Conservation (phyloP, 1,140 invertebrate genomes). For the Megalonaias nervosa region DNA sequence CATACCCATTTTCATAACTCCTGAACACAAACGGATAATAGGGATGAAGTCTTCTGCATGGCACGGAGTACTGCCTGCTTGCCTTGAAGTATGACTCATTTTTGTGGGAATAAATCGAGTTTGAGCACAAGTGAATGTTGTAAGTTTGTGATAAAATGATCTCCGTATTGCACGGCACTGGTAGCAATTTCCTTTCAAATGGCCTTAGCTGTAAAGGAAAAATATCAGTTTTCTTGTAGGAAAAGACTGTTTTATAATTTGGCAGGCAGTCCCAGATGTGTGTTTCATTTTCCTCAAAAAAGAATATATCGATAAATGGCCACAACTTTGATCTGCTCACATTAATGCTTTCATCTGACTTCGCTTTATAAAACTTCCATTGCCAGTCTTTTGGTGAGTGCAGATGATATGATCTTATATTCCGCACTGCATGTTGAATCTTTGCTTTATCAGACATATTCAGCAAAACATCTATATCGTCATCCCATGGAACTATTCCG, state of each 20-base stretch:
- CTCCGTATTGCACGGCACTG: constrained; percentile 53
- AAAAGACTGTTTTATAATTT: constrained; percentile 39
- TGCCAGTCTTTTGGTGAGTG: constrained; percentile 22
- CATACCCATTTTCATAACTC: too few species aligned
- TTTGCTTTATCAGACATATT: constrained; percentile 26
- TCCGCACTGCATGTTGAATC: constrained; percentile 4
- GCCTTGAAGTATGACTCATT: constrained; percentile 21
- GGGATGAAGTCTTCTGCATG: constrained; percentile 11
- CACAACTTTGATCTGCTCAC: constrained; percentile 22
- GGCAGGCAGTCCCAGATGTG: constrained; percentile 58
- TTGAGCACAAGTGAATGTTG: constrained; percentile 43
- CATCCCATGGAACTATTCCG: constrained; percentile 55
- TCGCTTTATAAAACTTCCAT: constrained; percentile 37
- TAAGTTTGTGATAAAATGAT: constrained; percentile 45
- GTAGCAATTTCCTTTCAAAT: constrained; percentile 50
- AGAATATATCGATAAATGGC: constrained; percentile 67
- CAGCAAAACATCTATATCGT: constrained; percentile 53
- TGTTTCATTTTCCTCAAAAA: constrained; percentile 57
- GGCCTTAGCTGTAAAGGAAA: constrained; percentile 54
- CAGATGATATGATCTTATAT: constrained; percentile 8
- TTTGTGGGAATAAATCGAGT: constrained; percentile 44
- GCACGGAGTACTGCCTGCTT: neutral
- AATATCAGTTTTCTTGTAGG: constrained; percentile 45
- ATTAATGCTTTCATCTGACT: neutral
- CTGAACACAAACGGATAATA: constrained; percentile 21